These are phyloP conservation scores for Chironomus tentans DNA, from an alignment of 2,888 invertebrate genomes.

Conservation along the genomic window DNA sequence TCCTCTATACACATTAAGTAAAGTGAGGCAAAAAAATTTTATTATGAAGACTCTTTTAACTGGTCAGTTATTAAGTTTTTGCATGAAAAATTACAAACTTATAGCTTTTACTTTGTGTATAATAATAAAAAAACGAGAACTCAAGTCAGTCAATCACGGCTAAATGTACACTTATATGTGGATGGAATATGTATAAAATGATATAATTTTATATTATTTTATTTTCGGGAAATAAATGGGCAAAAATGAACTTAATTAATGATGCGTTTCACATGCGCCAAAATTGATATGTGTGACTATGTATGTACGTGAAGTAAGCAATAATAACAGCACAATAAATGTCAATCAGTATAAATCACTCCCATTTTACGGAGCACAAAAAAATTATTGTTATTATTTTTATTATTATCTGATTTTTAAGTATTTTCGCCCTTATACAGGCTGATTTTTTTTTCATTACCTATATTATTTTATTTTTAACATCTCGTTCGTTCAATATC, in stretches of 20 bases:
- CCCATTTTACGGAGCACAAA: not conserved
- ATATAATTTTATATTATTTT: not conserved
- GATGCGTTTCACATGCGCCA: conserved; percentile 5
- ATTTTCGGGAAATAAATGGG: not conserved
- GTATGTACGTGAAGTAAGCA: not conserved
- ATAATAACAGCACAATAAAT: conserved; percentile 12
- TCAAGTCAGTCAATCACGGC: not conserved
- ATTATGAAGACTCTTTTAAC: not conserved
- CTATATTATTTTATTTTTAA: too few relatives aligned
- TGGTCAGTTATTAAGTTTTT: conserved; percentile 6
- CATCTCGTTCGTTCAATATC: too few relatives aligned
- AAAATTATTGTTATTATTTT: too few relatives aligned
- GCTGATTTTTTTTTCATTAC: too few relatives aligned
- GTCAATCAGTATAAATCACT: conserved; percentile 17
- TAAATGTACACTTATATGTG: not conserved
- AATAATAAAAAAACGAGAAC: too few relatives aligned
- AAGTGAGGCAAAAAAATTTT: conserved; percentile 9
- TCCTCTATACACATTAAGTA: conserved; percentile 14
- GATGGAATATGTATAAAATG: not conserved
- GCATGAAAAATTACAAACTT: conserved; percentile 4
- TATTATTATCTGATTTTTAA: too few relatives aligned
- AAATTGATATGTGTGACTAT: conserved; percentile 10
- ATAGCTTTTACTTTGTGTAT: not conserved
- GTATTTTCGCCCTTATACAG: too few relatives aligned
- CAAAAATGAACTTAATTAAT: not conserved